A percentile compares a stretch with the other conserved stretches of the same genome.
phyloP scores from a whole-genome alignment of 2,113 vertebrate species.

The Gallinago undulata region DNA sequence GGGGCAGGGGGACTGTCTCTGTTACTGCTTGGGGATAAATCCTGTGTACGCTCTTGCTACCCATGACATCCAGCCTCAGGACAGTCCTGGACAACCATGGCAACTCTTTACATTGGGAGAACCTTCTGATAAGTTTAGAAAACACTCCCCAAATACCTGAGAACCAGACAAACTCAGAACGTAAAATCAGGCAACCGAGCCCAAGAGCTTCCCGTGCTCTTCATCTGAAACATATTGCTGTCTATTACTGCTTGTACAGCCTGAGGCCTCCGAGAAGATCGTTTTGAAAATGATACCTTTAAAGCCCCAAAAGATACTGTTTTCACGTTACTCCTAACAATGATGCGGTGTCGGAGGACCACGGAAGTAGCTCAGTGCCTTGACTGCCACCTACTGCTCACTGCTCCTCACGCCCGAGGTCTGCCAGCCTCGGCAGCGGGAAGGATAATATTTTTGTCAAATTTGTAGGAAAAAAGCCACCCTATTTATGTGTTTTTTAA shows the following conservation, averaged over 20 bases:
- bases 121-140: background rate
- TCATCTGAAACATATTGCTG: background rate
- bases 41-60: background rate
- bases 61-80: background rate
- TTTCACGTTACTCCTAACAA: background rate
- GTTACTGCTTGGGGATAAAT: background rate
- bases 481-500: background rate
- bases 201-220: conserved; percentile 12
- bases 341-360: background rate
- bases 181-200: background rate
- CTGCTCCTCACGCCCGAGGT: background rate
- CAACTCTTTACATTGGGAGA: background rate
- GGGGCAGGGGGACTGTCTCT: no score
- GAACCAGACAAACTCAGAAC: background rate
- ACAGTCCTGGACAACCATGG: background rate
- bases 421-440: background rate
- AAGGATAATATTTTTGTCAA: background rate
- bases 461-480: background rate
- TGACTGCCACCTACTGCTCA: conserved; percentile 79
- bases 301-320: background rate
- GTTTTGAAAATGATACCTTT: conserved; percentile 62
- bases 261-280: conserved; percentile 22
- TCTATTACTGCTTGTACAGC: background rate
- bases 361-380: conserved; percentile 69
- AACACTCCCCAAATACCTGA: accelerated